Percentiles rank a stretch among this genome's conserved stretches.
phyloP scores from a whole-genome alignment of 2,113 vertebrate species.

The Esox niger region DNA sequence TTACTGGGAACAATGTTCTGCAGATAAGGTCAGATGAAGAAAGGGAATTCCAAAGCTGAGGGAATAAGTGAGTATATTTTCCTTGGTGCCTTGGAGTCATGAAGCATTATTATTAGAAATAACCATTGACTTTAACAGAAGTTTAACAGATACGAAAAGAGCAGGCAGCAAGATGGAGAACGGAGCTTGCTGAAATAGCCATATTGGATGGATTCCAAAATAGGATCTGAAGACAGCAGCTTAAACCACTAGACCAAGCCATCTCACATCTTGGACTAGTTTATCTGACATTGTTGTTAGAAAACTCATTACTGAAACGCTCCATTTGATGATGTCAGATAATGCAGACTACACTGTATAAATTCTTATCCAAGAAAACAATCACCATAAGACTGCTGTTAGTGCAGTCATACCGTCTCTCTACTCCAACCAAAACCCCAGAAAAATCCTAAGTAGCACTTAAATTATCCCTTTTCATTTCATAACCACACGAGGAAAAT shows the following conservation, averaged over 20 bases:
- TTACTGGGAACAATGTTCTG: conserved; percentile 28
- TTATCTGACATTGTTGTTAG: no score
- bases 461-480: conserved; percentile 62
- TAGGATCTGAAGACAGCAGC: no score
- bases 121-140: neutral
- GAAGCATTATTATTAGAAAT: neutral
- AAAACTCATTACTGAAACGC: neutral
- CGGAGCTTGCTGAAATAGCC: no score
- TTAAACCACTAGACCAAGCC: no score
- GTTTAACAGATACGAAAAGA: no score
- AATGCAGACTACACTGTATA: neutral
- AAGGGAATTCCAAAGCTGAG: conserved; percentile 41
- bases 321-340: conserved; percentile 41
- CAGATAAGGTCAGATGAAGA: conserved; percentile 37
- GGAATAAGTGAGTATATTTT: conserved; percentile 54
- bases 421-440: conserved; percentile 37
- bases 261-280: no score
- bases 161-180: no score
- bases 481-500: conserved; percentile 47
- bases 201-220: no score
- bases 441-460: conserved; percentile 63
- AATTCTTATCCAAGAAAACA: no score
- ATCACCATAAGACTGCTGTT: no score
- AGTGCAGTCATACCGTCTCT: conserved; percentile 33
- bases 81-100: neutral